Evolutionary conservation across 2,888 invertebrate genomes (phyloP), one percentile per base, ranked within the genome.

Genomic region (Hydrotaea cyrtoneurina): DNA sequence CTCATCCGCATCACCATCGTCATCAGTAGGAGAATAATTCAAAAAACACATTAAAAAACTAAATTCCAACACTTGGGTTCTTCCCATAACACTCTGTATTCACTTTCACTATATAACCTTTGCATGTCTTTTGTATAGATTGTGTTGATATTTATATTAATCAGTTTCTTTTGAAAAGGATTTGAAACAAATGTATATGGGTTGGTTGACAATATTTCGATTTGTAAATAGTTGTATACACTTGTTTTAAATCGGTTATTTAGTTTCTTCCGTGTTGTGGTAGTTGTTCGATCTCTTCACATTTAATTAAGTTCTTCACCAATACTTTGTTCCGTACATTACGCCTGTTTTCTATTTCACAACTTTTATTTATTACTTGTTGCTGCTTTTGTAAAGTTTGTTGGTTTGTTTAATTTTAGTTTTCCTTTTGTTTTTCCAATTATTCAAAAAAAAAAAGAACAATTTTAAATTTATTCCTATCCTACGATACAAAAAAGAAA

Each of bases 381-480:
- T 82, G 78, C 80, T 78, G 85, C 85, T 85, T 85, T 82, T 85
- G 85, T 80, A 79, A 55, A 69, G 43, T 23, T 69, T 69, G 43
- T 69, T 69, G 62, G 15, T 59, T 59, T 23, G 59, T 62, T 69
- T n/a, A 3, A 19, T 39, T 53, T 53, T 59, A 21, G 21, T 50
- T 59, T 55, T 31, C 17, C 11, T 17, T 19, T 73, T 57, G 31
- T 23, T 69, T 66, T 78, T 15, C n/a, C 72, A 73, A 69, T 77
- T 83, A 76, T 72, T 78, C 66, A 26, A 46, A 71, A 81, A 50
- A 26, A 62, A 26, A n/a, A n/a, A 57, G 10, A 43, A 39, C 23
- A 31, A 19, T 78, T 43, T 77, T 69, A 77, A 46, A 85, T 82
- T 78, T 85, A 75, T 31, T 81, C 80, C 85, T 78, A 74, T 82